Base-by-base conservation (phyloP, 1,140 invertebrate genomes). In the Drosophila rhopaloa region DNA sequence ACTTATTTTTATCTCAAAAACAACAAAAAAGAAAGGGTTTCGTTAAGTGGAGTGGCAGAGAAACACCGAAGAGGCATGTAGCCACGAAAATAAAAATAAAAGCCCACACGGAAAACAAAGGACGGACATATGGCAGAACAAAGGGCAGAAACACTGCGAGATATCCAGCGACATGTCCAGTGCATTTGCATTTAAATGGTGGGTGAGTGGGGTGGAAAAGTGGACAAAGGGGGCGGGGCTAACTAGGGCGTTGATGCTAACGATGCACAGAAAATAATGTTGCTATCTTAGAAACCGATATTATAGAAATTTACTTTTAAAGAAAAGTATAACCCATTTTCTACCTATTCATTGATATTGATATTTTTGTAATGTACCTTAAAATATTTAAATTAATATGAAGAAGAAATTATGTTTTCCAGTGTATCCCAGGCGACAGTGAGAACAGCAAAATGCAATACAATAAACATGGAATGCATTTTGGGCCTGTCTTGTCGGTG, bases 381-480 rank as follows among this genome's bases (percentile, higher is more conserved):
- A 8, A 32, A 32, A 14, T 14, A n/a, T 7, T 41, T 1, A 19
- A 10, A 1, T 4, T 44, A 9, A 0, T 24, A 24, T 3, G 14
- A 16, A 44, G 40, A 19, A 9, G 1, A 9, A 44, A 4, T 8
- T 10, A 46, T 24, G 9, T 24, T 6, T 19, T 37, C 11, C 14
- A 37, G 50, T 48, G 44, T 44, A 29, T 41, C 35, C 56, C 47
- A 43, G 19, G 59, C 19, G 43, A 43, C 71, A 76, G 41, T 43
- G 56, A 76, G 62, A 76, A 84, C 81, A 76, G 60, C 62, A 57
- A 76, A 84, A 84, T 80, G 62, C 81, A 80, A 84, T 85, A 84
- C 76, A 81, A 81, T 85, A 78, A 85, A 81, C 82, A 85, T 81
- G 60, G 63, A 81, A 71, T 83, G 76, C 58, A 57, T 76, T 84